phyloP scores from a whole-genome alignment of 2,797 vertebrate genomes.

The Buphagus erythrorhynchus region DNA sequence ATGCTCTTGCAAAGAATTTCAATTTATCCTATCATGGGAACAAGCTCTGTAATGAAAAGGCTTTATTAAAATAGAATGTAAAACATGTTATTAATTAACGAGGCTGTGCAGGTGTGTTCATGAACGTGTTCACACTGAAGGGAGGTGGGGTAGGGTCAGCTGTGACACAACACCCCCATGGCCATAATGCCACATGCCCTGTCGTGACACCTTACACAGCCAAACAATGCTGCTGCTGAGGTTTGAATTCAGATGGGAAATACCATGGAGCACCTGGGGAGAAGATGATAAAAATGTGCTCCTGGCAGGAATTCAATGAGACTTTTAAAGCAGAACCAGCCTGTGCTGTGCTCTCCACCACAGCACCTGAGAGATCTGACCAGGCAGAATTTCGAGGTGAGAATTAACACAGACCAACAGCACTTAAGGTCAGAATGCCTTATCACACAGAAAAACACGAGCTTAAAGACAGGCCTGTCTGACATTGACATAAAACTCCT shows the following conservation, averaged over 20 bases:
- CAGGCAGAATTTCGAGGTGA: neutral
- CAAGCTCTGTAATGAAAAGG: conserved; percentile 28
- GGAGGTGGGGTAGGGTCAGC: neutral
- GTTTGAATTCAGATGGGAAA: neutral
- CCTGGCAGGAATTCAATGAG: neutral
- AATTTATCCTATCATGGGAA: conserved; percentile 16
- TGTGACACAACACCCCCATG: neutral
- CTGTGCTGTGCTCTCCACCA: neutral
- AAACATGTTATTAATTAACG: neutral
- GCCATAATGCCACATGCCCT: accelerated
- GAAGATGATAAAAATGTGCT: neutral
- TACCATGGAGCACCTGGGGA: neutral
- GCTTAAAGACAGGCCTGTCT: neutral
- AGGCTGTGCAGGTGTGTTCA: conserved; percentile 2
- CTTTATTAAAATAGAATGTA: conserved; percentile 42
- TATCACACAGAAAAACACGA: neutral
- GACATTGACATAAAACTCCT: neutral
- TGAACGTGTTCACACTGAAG: neutral
- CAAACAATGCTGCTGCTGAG: neutral
- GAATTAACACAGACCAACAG: neutral
- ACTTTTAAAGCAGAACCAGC: neutral
- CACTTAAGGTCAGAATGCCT: neutral
- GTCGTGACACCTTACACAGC: neutral
- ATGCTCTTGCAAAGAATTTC: neutral
- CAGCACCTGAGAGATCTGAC: neutral